phyloP scores from a whole-genome alignment of 2,888 invertebrate genomes.

The Aquatica leii region DNA sequence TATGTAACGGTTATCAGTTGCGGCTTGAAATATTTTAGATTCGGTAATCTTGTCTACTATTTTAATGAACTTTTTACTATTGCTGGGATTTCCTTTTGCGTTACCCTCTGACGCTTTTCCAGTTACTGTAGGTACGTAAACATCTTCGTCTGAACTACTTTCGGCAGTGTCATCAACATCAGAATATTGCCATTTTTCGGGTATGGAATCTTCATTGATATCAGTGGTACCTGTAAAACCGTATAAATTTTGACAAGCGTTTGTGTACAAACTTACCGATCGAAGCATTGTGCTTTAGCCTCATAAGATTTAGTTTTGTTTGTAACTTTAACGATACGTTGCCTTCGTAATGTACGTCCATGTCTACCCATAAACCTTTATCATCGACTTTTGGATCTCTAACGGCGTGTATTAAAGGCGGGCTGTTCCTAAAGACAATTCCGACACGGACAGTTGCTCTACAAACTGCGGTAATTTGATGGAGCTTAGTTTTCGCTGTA shows the following conservation, averaged over 20 bases:
- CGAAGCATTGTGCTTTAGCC: slow-evolving; percentile 60
- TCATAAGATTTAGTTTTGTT: slow-evolving; percentile 87
- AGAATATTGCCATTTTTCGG: slow-evolving; percentile 73
- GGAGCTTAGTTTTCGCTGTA: slow-evolving; percentile 86
- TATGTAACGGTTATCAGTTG: slow-evolving; percentile 86
- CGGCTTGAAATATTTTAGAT: slow-evolving; percentile 88
- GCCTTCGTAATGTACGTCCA: slow-evolving; percentile 83
- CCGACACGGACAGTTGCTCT: slow-evolving; percentile 80
- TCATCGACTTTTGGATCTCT: slow-evolving; percentile 76
- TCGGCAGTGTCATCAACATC: slow-evolving; percentile 83
- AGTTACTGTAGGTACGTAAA: slow-evolving; percentile 24
- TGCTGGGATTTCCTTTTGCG: slow-evolving; percentile 42
- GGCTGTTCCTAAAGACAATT: slow-evolving; percentile 76
- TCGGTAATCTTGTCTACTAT: slow-evolving; percentile 88
- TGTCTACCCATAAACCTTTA: slow-evolving; percentile 88
- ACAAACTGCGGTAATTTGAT: slow-evolving; percentile 91
- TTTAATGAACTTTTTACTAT: slow-evolving; percentile 75
- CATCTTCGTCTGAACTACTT: slow-evolving; percentile 78
- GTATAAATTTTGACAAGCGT: too few species aligned
- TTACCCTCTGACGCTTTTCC: slow-evolving; percentile 28
- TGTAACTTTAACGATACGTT: slow-evolving; percentile 82
- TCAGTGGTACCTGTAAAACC: too few species aligned
- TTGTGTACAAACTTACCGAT: not conserved
- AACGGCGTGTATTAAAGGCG: slow-evolving; percentile 72
- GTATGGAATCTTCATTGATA: slow-evolving; percentile 51